phyloP scores from a whole-genome alignment of 2,113 vertebrate genomes.

The Lipotes vexillifer region DNA sequence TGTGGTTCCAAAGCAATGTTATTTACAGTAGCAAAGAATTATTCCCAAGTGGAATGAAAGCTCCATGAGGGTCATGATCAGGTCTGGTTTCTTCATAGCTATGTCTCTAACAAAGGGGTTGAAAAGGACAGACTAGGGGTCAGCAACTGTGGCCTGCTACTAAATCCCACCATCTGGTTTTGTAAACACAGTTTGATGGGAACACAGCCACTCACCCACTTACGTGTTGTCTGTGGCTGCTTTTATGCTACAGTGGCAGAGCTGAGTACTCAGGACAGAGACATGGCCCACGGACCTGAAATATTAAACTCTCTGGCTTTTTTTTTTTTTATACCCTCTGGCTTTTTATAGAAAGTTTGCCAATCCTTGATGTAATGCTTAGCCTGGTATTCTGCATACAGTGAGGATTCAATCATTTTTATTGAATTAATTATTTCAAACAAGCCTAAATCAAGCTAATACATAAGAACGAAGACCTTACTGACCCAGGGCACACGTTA shows the following conservation, averaged over 20 bases:
- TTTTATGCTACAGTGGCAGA: not conserved
- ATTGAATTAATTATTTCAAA: not conserved
- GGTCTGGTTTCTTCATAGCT: not conserved
- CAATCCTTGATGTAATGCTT: not conserved
- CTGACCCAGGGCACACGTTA: not conserved
- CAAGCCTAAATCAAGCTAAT: not conserved
- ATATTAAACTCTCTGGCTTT: not conserved
- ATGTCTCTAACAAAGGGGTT: not conserved
- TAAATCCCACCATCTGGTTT: not conserved
- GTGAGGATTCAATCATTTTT: not conserved
- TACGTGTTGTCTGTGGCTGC: not conserved
- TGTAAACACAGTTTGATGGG: not conserved
- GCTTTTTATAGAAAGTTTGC: not conserved
- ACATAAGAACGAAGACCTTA: not conserved
- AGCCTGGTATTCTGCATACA: not conserved
- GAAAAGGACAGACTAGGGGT: not conserved
- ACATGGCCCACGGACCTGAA: not conserved
- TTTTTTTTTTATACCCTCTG: not conserved
- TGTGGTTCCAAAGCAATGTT: not conserved
- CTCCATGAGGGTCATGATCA: not conserved
- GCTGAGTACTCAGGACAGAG: not conserved
- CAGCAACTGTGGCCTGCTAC: not conserved
- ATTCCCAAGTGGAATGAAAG: not conserved
- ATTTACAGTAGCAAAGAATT: conserved; percentile 1
- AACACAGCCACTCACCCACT: not conserved